Base-by-base conservation (phyloP, 1,140 invertebrate species). In the Eulimnadia texana region DNA sequence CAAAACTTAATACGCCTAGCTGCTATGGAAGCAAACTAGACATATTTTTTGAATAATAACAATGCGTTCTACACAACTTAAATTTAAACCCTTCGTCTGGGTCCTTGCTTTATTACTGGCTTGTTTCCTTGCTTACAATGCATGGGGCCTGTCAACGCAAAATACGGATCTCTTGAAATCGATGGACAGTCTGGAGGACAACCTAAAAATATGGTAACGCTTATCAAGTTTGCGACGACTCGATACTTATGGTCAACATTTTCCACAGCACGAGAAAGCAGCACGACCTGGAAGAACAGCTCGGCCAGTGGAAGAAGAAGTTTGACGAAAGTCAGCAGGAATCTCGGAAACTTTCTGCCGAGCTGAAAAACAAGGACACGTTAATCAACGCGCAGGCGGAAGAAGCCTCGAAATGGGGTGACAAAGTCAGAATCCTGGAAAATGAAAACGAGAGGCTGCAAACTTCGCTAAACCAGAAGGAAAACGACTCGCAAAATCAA, bases 161-260 rank as follows among this genome's bases (percentile, higher is more conserved):
- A 61, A 61, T 61, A 55, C 22, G 24, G 50, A 61, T 24, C 29
- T 61, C 1, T 29, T 23, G 3, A 51, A 23, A 50, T 33, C 51
- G 33, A 47, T 61, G 9, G 60, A 61, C 19, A 50, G 16, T 3
- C 33, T 61, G 23, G 60, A 61, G 33, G 60, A 61, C 23, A 61
- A 54, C 50, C 22, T 61, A 23, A 61, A 61, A 25, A 29, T 61
- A 10, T 33, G 60, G 60, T 61, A 61, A n/a, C 10, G n/a, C 24
- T 52, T 11, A 23, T 6, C 11, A 13, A 60, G 24, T 50, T 59
- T 49, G 23, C 20, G 3, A 20, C 2, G 6, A 50, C 49, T 27
- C n/a, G 50, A 19, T 20, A 52, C n/a, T 20, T 29, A n/a, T 33
- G 24, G 22, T 53, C 19, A 29, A 20, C 33, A 0, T 16, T 27